phyloP scores from a whole-genome alignment of 2,888 invertebrate species.

The Camponotus fellah region DNA sequence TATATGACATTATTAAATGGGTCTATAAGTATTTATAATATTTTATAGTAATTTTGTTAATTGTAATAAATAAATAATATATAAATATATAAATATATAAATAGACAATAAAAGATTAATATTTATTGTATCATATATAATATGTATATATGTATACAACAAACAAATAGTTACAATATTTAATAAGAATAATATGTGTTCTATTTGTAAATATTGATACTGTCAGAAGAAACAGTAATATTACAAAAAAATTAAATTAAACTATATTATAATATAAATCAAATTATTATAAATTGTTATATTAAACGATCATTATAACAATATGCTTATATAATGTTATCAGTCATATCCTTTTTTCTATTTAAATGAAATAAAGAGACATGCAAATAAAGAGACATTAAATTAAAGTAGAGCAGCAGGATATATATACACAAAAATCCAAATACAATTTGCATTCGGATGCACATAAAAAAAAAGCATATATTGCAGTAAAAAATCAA shows the following conservation, averaged over 20 bases:
- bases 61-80: background rate
- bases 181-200: no score
- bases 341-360: background rate
- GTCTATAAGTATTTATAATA: background rate
- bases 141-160: no score
- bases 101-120: background rate
- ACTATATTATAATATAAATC: background rate
- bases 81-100: background rate
- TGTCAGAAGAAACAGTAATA: background rate
- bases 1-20: conserved; percentile 69
- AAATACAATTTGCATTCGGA: background rate
- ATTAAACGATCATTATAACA: background rate
- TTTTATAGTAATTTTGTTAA: background rate
- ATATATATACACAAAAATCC: background rate
- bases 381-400: background rate
- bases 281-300: background rate
- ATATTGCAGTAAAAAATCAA: background rate
- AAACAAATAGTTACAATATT: no score
- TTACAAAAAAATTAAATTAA: background rate
- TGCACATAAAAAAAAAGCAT: background rate
- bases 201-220: background rate
- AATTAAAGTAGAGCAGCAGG: background rate
- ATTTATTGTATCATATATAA: no score
- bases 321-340: background rate
- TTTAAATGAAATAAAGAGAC: no score